These are phyloP conservation scores for Aplysia californica DNA, from an alignment of 1,140 invertebrate species.

Conservation along the genomic window DNA sequence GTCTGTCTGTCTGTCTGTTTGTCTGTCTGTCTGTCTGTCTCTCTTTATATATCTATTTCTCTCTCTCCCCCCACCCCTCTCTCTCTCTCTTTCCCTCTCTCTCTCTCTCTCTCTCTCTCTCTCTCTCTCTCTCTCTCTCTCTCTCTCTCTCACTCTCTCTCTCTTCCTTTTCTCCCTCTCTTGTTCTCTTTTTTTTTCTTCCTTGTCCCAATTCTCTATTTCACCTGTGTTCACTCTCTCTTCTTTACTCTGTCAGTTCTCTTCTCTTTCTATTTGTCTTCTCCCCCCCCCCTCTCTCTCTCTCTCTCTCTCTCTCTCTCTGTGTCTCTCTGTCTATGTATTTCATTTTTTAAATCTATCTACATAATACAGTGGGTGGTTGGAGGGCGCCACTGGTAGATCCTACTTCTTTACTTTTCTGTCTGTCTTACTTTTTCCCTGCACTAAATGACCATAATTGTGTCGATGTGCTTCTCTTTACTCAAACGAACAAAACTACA, in stretches of 20 bases:
- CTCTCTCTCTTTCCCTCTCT: not conserved
- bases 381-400: too few species aligned
- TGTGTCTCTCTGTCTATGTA: not conserved
- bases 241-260: not conserved
- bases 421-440: too few species aligned
- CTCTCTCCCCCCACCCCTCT: not conserved
- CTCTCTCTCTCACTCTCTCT: not conserved
- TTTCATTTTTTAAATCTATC: not conserved
- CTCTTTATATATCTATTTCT: not conserved
- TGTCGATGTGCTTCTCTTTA: too few species aligned
- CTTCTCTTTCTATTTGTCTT: not conserved
- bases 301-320: not conserved
- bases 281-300: not conserved
- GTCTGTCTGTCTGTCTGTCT: not conserved
- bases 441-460: too few species aligned
- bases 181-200: not conserved
- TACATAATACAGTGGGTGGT: too few species aligned
- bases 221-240: not conserved
- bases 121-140: slow-evolving; percentile 1
- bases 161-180: slow-evolving; percentile 1
- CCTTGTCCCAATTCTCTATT: not conserved
- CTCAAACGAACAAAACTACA: too few species aligned
- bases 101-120: not conserved
- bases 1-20: not conserved
- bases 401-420: too few species aligned